Base-by-base conservation (phyloP, 2,797 vertebrate species). In the Chelon auratus region DNA sequence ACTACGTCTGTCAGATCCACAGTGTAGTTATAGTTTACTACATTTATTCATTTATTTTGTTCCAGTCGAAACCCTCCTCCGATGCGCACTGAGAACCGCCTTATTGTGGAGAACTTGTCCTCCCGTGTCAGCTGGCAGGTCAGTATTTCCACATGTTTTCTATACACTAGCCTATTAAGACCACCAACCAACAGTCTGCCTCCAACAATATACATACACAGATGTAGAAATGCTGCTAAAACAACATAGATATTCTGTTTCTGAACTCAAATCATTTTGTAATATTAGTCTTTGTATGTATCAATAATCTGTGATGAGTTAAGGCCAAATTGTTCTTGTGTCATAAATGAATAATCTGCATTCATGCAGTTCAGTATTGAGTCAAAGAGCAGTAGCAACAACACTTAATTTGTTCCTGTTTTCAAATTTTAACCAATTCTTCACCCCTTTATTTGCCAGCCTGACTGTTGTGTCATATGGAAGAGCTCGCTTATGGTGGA, bases 401-500 rank as follows among this genome's bases (percentile, higher is more conserved):
- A 79, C 52, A 86, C 65, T 72, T 93, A 90, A 92, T 94, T 94
- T 94, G 93, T 93, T 84, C 65, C 47, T 92, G 87, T 91, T 88
- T 90, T 77, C 75, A 95, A 95, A 96, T 98, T 98, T 97, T 98
- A 98, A 97, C 97, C 96, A 97, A 96, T 96, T 98, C 96, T 97
- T 97, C 97, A 98, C 96, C 96, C 97, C 97, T 98, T 97, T 99
- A 97, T 99, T 98, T 98, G 95, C 97, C 97, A 98, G 97, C 97
- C 96, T 98, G 95, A 97, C 97, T 96, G 94, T 97, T 95, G 93
- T 97, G 96, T 97, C 96, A 97, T 99, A 74, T 92, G 94, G 94
- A 95, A 93, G 93, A 94, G 87, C 89, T 97, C 97, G 96, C 97
- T 97, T 97, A 96, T 96, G 97, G 93, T 97, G 97, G 97, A 97